Evolutionary conservation across 2,797 vertebrate species (phyloP), one percentile per base, ranked within the genome.

Genomic region (Euthynnus affinis): DNA sequence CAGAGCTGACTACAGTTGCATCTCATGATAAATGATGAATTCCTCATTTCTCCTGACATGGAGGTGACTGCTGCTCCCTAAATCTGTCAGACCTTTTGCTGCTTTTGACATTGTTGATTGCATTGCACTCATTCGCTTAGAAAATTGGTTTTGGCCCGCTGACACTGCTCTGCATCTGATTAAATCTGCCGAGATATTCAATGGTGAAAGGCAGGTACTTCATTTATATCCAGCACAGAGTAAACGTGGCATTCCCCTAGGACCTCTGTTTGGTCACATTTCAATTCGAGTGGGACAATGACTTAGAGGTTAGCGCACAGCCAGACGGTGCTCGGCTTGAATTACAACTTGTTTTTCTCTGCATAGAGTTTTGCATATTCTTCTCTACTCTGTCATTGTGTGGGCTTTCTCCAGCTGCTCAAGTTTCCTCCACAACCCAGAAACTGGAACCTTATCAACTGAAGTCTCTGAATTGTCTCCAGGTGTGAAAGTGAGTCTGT

Each of bases 91-190:
- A 67, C 63, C 9, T 46, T 15, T 27, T 60, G 27, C 25, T 57
- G n/a, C 48, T 53, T 82, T 76, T 73, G 32, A 69, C 32, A 37
- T 61, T 63, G 60, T 57, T 63, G 69, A 72, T 51, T 55, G 48
- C 13, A 0, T 67, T 78, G 23, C 49, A 55, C 22, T 76, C 46
- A 67, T 63, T 84, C 9, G 1, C 51, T 34, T n/a, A 29, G 60
- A 37, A 76, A 85, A 80, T 72, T 68, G 53, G 1, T 70, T 83
- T 81, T 52, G 48, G 23, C 23, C 69, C 17, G 3, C 57, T 27
- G 20, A 60, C 49, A 57, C 22, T 6, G 0, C 9, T 18, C n/a
- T 44, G 18, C 67, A 62, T 68, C 25, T 55, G 5, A 74, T 76
- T 20, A 25, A 59, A 64, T 76, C 17, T 25, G 5, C 23, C 37